phyloP scores from a whole-genome alignment of 2,797 vertebrate species.

The Zonotrichia albicollis region DNA sequence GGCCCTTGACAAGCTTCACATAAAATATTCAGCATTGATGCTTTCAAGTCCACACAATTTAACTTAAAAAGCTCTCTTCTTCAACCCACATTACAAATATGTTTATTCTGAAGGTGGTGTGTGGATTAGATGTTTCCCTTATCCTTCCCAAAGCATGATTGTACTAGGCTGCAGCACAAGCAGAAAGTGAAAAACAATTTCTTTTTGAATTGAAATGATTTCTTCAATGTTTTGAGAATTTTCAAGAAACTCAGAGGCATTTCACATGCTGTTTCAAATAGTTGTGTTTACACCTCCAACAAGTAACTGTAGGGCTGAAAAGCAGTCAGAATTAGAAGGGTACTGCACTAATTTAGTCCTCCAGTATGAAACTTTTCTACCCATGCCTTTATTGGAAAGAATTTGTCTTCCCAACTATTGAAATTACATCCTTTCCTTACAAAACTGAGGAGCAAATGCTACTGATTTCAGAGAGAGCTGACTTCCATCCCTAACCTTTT shows the following conservation, averaged over 20 bases:
- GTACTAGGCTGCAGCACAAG: neutral
- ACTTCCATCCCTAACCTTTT: neutral
- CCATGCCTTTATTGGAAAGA: neutral
- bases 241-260: neutral
- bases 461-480: neutral
- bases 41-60: constrained; percentile 65
- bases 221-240: neutral
- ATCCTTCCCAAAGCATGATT: neutral
- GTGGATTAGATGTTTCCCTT: constrained; percentile 13
- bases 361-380: neutral
- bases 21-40: constrained; percentile 67
- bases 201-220: neutral
- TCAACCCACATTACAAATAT: constrained; percentile 5
- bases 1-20: constrained; percentile 60
- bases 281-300: neutral
- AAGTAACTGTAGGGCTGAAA: neutral
- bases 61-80: constrained; percentile 52
- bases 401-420: neutral
- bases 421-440: neutral
- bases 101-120: constrained; percentile 43
- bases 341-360: neutral
- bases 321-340: neutral
- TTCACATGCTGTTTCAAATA: neutral
- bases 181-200: neutral
- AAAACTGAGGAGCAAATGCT: neutral